Conservation (phyloP, 2,113 vertebrate genomes). For the Gymnobelideus leadbeateri region DNA sequence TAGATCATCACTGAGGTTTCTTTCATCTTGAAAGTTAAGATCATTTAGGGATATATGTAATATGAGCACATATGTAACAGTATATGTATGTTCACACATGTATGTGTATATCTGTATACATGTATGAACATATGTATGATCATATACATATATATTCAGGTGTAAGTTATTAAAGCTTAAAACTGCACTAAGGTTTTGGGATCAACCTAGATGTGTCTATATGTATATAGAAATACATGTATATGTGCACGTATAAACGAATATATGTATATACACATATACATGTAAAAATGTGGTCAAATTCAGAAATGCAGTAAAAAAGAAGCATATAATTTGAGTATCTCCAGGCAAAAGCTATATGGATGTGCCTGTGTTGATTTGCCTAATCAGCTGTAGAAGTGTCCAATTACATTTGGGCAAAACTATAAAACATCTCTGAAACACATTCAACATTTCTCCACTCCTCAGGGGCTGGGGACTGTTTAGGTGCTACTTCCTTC, state of each 20-base stretch:
- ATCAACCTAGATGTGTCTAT: not conserved
- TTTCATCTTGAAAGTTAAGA: not conserved
- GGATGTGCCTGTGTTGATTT: not conserved
- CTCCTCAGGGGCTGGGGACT: conserved; percentile 17
- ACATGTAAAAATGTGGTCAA: not conserved
- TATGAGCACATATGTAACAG: not conserved
- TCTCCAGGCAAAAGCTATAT: not conserved
- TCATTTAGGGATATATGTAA: not conserved
- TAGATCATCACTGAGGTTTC: not conserved
- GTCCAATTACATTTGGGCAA: not conserved
- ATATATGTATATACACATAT: not conserved
- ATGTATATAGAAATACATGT: not conserved
- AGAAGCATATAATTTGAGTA: not conserved
- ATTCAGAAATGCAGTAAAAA: conserved; percentile 47
- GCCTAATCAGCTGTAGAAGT: not conserved
- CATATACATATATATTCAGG: not conserved
- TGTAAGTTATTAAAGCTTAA: not conserved
- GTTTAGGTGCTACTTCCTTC: conserved; percentile 21
- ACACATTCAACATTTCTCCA: not conserved
- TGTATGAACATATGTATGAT: not conserved
- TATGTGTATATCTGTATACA: not conserved
- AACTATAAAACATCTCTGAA: conserved; percentile 11
- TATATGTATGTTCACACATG: not conserved
- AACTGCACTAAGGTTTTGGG: not conserved
- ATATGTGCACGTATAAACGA: not conserved